A percentile compares a stretch with the other conserved stretches of the same genome.
Conservation (phyloP, 2,888 invertebrate genomes). For the Liopterus haemorrhoidalis region DNA sequence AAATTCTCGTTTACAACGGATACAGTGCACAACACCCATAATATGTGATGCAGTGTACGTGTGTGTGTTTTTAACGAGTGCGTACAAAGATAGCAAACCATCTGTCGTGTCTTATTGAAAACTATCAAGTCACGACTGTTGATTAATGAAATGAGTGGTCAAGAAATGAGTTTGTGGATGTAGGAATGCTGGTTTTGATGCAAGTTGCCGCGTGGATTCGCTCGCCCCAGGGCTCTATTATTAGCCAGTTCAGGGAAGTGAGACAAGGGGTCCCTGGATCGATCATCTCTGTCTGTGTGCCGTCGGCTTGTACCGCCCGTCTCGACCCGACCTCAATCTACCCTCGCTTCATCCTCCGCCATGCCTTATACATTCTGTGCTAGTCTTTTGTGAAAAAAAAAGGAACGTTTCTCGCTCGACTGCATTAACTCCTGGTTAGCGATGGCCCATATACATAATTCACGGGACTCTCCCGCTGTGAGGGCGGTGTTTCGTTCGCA, state of each 20-base stretch:
- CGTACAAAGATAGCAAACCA: neutral
- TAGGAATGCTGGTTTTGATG: neutral
- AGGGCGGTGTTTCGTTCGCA: no score
- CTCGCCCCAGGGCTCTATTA: conserved; percentile 8
- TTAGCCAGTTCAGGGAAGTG: conserved; percentile 8
- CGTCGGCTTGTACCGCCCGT: neutral
- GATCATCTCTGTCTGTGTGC: conserved; percentile 9
- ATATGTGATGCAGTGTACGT: neutral
- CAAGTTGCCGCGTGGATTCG: conserved; percentile 6
- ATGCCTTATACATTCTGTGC: no score
- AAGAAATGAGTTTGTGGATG: neutral
- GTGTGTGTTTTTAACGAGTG: neutral
- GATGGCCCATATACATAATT: no score
- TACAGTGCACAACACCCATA: neutral
- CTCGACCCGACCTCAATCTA: neutral
- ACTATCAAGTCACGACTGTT: conserved; percentile 12
- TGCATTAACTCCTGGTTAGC: no score
- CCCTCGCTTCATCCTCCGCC: no score
- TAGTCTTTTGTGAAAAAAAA: no score
- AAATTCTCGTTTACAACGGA: neutral
- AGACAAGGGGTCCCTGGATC: neutral
- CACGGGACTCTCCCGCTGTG: no score
- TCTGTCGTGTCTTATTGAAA: no score
- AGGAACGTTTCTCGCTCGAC: no score
- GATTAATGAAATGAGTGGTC: conserved; percentile 4